Evolutionary conservation across 1,140 invertebrate genomes (phyloP).

Genomic region (Araneus ventricosus): DNA sequence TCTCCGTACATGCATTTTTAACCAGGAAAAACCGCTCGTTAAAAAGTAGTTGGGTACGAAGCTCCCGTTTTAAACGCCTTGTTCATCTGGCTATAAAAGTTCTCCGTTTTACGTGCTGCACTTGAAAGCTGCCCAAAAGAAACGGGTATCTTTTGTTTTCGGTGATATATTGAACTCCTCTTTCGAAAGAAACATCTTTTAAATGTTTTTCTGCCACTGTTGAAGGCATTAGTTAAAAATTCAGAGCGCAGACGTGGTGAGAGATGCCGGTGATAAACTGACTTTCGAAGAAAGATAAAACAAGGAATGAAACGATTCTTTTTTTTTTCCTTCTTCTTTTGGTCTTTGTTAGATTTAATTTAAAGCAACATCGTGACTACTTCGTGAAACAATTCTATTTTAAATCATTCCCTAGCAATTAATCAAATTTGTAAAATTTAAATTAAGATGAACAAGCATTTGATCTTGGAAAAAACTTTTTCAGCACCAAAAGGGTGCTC

Average conservation of each 20-base stretch:
- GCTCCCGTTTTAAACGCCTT: slow-evolving; percentile 19
- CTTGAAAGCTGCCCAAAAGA: not conserved
- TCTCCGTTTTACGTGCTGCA: slow-evolving; percentile 38
- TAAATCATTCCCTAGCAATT: too few species aligned
- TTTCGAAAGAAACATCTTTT: slow-evolving; percentile 58
- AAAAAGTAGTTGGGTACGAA: slow-evolving; percentile 31
- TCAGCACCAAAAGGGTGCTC: too few species aligned
- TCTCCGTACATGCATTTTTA: slow-evolving; percentile 33
- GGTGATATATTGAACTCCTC: slow-evolving; percentile 14
- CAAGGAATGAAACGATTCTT: not conserved
- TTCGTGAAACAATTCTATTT: not conserved
- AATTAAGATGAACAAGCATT: too few species aligned
- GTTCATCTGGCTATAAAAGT: slow-evolving; percentile 56
- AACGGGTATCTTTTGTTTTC: slow-evolving; percentile 18
- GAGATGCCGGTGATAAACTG: slow-evolving; percentile 17
- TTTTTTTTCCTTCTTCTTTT: not conserved
- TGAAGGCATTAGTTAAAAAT: slow-evolving; percentile 61
- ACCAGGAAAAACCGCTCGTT: slow-evolving; percentile 68
- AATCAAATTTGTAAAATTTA: too few species aligned
- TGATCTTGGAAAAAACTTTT: too few species aligned
- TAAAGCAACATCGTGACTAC: not conserved
- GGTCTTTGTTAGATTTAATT: not conserved
- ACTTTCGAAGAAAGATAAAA: not conserved
- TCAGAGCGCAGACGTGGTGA: slow-evolving; percentile 58
- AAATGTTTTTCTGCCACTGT: slow-evolving; percentile 35